Evolutionary conservation across 2,113 vertebrate genomes (phyloP).

Genomic region (Vidua chalybeata): DNA sequence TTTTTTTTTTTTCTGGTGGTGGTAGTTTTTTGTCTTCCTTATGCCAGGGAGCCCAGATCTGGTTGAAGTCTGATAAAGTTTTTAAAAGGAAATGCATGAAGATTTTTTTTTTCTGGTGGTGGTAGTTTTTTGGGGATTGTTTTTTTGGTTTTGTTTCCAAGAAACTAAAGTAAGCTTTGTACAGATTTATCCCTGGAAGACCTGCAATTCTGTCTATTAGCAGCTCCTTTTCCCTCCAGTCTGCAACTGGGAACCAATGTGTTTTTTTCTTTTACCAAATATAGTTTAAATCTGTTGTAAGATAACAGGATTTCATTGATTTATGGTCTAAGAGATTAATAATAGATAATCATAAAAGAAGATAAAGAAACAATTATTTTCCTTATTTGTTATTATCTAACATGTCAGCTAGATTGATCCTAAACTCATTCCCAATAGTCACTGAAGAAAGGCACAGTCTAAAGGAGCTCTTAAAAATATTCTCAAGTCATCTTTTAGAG

Average conservation of each 20-base stretch:
- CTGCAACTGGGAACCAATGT: neutral
- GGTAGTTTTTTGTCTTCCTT: rapidly evolving
- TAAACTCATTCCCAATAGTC: neutral
- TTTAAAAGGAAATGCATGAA: neutral
- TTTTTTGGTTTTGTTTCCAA: neutral
- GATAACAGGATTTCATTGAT: neutral
- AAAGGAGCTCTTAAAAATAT: neutral
- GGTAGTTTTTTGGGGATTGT: rapidly evolving
- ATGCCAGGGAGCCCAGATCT: neutral
- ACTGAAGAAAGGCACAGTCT: neutral
- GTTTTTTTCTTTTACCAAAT: neutral
- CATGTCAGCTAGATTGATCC: neutral
- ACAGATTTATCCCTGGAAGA: neutral
- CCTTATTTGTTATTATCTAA: neutral
- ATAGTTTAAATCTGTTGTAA: neutral
- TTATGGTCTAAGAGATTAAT: neutral
- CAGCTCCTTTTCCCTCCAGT: rapidly evolving
- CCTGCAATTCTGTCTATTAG: neutral
- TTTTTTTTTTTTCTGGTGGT: neutral
- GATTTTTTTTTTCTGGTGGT: neutral
- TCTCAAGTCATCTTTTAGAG: neutral
- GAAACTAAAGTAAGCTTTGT: neutral
- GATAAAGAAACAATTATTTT: neutral
- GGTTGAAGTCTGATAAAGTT: neutral
- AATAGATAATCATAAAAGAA: neutral